phyloP scores from a whole-genome alignment of 2,113 vertebrate genomes.

The Martes martes region DNA sequence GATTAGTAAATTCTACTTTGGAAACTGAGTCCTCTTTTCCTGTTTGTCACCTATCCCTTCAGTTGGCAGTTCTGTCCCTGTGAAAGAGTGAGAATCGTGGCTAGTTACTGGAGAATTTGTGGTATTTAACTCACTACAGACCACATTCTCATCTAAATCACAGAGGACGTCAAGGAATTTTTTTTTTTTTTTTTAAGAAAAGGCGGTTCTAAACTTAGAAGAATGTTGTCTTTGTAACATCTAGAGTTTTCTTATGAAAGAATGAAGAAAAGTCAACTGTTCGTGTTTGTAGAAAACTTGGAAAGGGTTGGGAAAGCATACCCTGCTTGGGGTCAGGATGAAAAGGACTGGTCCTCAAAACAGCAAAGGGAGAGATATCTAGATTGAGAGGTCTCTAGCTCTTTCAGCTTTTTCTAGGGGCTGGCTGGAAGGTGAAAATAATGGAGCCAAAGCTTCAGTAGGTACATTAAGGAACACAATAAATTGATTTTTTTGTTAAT shows the following conservation, averaged over 20 bases:
- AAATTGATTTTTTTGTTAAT: not conserved
- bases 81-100: not conserved
- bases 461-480: not conserved
- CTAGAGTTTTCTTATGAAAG: not conserved
- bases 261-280: not conserved
- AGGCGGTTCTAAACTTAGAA: not conserved
- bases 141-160: conserved; percentile 12
- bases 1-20: not conserved
- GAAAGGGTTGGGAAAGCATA: not conserved
- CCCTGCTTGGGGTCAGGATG: not conserved
- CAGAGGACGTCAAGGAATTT: not conserved
- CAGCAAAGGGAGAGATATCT: not conserved
- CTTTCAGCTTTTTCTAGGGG: not conserved
- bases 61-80: not conserved
- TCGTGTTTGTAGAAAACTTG: not conserved
- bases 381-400: not conserved
- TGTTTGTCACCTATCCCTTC: not conserved
- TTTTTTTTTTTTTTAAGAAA: not conserved
- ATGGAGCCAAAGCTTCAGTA: not conserved
- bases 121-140: not conserved
- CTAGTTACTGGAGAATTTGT: not conserved
- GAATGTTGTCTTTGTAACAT: not conserved
- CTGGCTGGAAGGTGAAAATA: not conserved
- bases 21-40: not conserved
- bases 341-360: not conserved